Evolutionary conservation across 2,888 invertebrate genomes (phyloP), one percentile per base, ranked within the genome.

Genomic region (Entomobrya multifasciata): DNA sequence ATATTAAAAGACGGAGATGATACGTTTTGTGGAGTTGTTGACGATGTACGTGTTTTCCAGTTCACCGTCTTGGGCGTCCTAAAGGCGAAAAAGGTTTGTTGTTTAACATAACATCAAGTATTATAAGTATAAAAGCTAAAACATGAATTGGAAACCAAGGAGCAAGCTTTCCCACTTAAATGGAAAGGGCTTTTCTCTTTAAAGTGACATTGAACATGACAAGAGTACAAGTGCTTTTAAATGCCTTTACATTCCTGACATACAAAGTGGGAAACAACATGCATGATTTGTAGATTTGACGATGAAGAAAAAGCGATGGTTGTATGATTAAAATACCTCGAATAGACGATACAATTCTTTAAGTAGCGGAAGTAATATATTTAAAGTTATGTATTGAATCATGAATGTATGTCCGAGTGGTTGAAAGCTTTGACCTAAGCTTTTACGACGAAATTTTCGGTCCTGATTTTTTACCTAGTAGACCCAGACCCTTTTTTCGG

Each of bases 21-120:
- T 30, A 88, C 87, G 27, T 84, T 87, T 80, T 88, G 87, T 74
- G 74, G 86, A 22, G 77, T 86, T 49, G 78, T 85, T 44, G 81
- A 85, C 20, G 86, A 86, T 22, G 88, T 77, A 0, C 86, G 86
- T n/a, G 81, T 82, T 22, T 88, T 88, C 41, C 88, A 88, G 44
- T 88, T 70, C 30, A 82, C 86, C 15, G 74, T 88, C 15, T 41
- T 65, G 41, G 86, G 86, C 0, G 76, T 88, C 13, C 79, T 88
- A 36, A 77, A 86, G 74, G 88, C 88, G 20, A 82, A 82, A 77
- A 82, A 82, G 86, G 88, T 88, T 62, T 47, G 83, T 72, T 49
- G 5, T 17, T 67, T 4, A 8, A 67, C 41, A 36, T 36, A 30
- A 41, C 67, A 62, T 36, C 36, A 36, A 6, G 36, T 36, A 36